Percentiles rank a stretch among this genome's conserved stretches.
phyloP scores from a whole-genome alignment of 2,113 vertebrate species.

The Bufo bufo region DNA sequence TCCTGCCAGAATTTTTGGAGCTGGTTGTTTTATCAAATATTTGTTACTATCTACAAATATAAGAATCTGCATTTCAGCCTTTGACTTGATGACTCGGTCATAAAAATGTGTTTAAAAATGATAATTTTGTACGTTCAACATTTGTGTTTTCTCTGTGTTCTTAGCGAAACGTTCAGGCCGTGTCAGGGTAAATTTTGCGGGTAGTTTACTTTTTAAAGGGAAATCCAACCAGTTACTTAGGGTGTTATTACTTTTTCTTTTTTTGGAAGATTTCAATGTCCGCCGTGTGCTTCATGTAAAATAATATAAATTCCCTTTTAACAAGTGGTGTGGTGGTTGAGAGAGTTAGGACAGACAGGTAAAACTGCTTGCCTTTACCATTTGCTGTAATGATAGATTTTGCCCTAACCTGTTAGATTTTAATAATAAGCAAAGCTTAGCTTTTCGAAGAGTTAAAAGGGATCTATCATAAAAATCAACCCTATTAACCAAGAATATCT shows the following conservation, averaged over 20 bases:
- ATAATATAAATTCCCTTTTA: too few relatives aligned
- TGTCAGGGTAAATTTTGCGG: not conserved
- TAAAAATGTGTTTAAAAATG: conserved; percentile 4
- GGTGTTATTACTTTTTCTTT: not conserved
- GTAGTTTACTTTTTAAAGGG: not conserved
- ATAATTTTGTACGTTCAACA: not conserved
- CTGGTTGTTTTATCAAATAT: conserved; percentile 18
- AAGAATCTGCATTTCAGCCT: not conserved
- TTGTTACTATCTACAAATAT: not conserved
- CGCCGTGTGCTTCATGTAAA: too few relatives aligned
- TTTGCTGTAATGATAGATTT: too few relatives aligned
- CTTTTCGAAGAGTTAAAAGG: too few relatives aligned
- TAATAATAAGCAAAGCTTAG: too few relatives aligned
- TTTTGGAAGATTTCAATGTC: too few relatives aligned
- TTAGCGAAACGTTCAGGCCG: not conserved
- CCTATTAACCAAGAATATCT: too few relatives aligned
- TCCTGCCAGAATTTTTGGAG: not conserved
- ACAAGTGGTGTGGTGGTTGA: too few relatives aligned
- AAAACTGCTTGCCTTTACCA: too few relatives aligned
- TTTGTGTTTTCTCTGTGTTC: not conserved
- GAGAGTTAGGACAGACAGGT: too few relatives aligned
- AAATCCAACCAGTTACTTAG: not conserved
- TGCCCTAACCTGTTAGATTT: too few relatives aligned
- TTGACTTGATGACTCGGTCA: not conserved
- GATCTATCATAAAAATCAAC: too few relatives aligned